phyloP scores from a whole-genome alignment of 1,140 invertebrate species.

The Anagrus nilaparvatae region DNA sequence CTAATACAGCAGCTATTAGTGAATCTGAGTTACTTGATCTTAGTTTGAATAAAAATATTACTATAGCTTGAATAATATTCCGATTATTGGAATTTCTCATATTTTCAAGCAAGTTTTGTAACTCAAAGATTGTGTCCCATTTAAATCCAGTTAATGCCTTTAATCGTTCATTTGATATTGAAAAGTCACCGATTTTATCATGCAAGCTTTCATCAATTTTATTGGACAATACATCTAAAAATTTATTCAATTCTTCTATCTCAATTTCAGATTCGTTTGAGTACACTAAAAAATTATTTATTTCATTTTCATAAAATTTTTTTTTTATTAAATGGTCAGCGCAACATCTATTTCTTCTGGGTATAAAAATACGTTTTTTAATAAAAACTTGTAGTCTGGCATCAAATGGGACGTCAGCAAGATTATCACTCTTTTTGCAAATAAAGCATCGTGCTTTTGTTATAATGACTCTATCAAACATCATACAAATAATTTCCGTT shows the following conservation, averaged over 20 bases:
- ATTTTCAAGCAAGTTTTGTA: constrained; percentile 9
- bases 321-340: constrained; percentile 10
- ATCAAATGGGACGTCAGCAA: constrained; percentile 2
- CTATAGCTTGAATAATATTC: too few relatives aligned
- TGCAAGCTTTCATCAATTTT: background rate
- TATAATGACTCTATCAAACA: too few relatives aligned
- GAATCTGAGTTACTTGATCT: constrained; percentile 12
- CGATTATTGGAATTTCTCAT: constrained; percentile 1
- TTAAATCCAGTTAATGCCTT: constrained; percentile 8
- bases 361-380: constrained; percentile 13
- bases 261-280: constrained; percentile 7
- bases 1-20: constrained; percentile 11
- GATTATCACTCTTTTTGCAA: background rate
- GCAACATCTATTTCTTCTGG: constrained; percentile 13
- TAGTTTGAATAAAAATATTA: constrained; percentile 13
- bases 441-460: too few relatives aligned
- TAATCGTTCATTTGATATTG: background rate
- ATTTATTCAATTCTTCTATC: background rate
- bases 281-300: constrained; percentile 6
- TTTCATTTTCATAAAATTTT: constrained; percentile 8
- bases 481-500: too few relatives aligned
- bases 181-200: background rate
- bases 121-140: too few relatives aligned
- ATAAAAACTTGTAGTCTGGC: constrained; percentile 10
- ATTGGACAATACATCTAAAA: constrained; percentile 1